phyloP scores from a whole-genome alignment of 2,888 invertebrate species.

The Acleris sparsana region DNA sequence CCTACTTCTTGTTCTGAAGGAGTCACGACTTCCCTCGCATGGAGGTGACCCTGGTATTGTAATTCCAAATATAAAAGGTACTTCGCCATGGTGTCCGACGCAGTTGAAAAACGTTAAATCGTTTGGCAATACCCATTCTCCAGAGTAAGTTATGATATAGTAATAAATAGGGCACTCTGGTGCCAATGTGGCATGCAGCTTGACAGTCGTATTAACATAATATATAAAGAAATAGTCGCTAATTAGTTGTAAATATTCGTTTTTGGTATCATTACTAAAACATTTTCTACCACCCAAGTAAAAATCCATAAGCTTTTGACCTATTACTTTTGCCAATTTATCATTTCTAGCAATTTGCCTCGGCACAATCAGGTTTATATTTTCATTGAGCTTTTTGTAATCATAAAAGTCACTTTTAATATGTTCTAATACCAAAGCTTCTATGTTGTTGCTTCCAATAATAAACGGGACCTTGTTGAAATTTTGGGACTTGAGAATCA shows the following conservation, averaged over 20 bases:
- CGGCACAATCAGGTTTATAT: conserved; percentile 63
- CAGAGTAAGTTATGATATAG: conserved; percentile 67
- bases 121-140: conserved; percentile 66
- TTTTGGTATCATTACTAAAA: conserved; percentile 60
- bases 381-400: conserved; percentile 63
- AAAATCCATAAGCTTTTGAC: conserved; percentile 65
- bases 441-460: conserved; percentile 71
- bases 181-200: conserved; percentile 61
- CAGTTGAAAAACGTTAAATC: conserved; percentile 57
- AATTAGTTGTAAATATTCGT: conserved; percentile 68
- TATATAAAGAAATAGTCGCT: conserved; percentile 74
- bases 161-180: conserved; percentile 68
- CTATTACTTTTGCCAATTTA: conserved; percentile 57
- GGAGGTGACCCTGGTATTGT: conserved; percentile 48
- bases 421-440: conserved; percentile 60
- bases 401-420: conserved; percentile 57
- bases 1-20: conserved; percentile 61
- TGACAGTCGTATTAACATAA: conserved; percentile 68
- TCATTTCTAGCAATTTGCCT: conserved; percentile 57
- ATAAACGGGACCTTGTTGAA: conserved; percentile 75
- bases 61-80: conserved; percentile 68
- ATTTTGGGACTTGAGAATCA: conserved; percentile 69
- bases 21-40: conserved; percentile 67
- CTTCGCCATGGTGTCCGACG: conserved; percentile 67
- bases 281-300: conserved; percentile 63